phyloP scores from a whole-genome alignment of 2,888 invertebrate species.

The Cheilosia pagana region DNA sequence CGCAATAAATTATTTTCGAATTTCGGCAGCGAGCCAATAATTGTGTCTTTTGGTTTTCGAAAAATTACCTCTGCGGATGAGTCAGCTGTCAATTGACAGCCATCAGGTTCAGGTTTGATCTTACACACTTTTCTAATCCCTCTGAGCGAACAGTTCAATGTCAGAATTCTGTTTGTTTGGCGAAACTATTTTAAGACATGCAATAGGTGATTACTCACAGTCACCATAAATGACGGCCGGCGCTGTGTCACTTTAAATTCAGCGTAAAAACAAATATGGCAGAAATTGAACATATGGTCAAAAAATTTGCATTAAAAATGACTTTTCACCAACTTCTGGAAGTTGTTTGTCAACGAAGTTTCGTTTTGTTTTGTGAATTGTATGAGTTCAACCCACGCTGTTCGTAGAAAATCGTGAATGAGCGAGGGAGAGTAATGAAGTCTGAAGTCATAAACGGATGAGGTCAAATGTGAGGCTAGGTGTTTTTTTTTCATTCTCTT shows the following conservation, averaged over 20 bases:
- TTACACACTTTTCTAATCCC: slow-evolving; percentile 13
- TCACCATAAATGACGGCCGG: not conserved
- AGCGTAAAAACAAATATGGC: slow-evolving; percentile 51
- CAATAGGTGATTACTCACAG: slow-evolving; percentile 37
- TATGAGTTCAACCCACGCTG: slow-evolving; percentile 3
- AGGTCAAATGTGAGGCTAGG: slow-evolving; percentile 46
- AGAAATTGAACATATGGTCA: slow-evolving; percentile 59
- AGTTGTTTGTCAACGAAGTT: not conserved
- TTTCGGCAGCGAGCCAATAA: slow-evolving; percentile 36
- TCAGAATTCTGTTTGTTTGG: slow-evolving; percentile 6
- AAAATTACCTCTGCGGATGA: slow-evolving; percentile 35
- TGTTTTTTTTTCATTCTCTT: slow-evolving; percentile 1
- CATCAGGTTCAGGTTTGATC: slow-evolving; percentile 16
- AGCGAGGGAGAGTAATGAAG: slow-evolving; percentile 14
- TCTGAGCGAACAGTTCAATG: slow-evolving; percentile 26
- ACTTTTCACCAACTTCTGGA: slow-evolving; percentile 20
- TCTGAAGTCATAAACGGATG: slow-evolving; percentile 36
- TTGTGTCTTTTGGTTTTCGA: slow-evolving; percentile 10
- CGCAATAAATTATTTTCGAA: slow-evolving; percentile 52
- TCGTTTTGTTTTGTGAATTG: not conserved
- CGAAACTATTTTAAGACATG: slow-evolving; percentile 34
- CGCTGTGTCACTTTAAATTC: slow-evolving; percentile 46
- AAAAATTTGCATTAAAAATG: slow-evolving; percentile 53
- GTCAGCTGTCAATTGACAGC: slow-evolving; percentile 32
- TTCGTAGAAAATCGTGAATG: slow-evolving; percentile 40